Evolutionary conservation across 1,140 invertebrate species (phyloP).

Genomic region (Drosophila saltans): DNA sequence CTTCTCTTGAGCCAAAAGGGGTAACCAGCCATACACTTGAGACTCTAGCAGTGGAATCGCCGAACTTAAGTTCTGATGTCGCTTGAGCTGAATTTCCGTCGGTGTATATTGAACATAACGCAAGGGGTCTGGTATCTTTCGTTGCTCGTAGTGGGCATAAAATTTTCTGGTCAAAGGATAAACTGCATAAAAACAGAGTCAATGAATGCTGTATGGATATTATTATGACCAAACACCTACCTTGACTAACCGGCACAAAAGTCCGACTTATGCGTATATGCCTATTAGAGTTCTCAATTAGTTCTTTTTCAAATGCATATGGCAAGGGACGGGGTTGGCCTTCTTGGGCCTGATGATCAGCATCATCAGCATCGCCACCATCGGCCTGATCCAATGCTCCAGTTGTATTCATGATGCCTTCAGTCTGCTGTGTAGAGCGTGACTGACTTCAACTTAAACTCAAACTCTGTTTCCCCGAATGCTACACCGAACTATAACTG

Average conservation of each 20-base stretch:
- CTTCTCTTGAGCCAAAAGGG: conserved; percentile 34
- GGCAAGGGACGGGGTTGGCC: conserved; percentile 67
- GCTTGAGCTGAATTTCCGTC: conserved; percentile 40
- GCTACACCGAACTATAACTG: conserved; percentile 43
- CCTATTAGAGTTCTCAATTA: conserved; percentile 66
- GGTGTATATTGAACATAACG: conserved; percentile 32
- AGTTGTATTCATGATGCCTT: conserved; percentile 46
- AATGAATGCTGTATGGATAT: neutral
- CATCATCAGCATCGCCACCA: conserved; percentile 47
- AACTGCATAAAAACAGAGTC: conserved; percentile 41
- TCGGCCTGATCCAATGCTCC: conserved; percentile 21
- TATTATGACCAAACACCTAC: conserved; percentile 20
- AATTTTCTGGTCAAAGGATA: conserved; percentile 70
- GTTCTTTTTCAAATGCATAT: conserved; percentile 77
- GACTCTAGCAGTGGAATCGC: conserved; percentile 58
- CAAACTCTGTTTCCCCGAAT: conserved; percentile 8
- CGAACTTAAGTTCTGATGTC: conserved; percentile 23
- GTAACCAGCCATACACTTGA: conserved; percentile 74
- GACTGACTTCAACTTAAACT: conserved; percentile 3
- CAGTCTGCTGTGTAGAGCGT: neutral
- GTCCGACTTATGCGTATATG: conserved; percentile 55
- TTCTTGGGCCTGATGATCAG: conserved; percentile 40
- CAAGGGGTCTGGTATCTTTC: conserved; percentile 30
- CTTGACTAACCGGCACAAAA: conserved; percentile 62
- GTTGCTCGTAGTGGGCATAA: conserved; percentile 61